phyloP scores from a whole-genome alignment of 1,140 invertebrate species.

The Eurosta solidaginis region DNA sequence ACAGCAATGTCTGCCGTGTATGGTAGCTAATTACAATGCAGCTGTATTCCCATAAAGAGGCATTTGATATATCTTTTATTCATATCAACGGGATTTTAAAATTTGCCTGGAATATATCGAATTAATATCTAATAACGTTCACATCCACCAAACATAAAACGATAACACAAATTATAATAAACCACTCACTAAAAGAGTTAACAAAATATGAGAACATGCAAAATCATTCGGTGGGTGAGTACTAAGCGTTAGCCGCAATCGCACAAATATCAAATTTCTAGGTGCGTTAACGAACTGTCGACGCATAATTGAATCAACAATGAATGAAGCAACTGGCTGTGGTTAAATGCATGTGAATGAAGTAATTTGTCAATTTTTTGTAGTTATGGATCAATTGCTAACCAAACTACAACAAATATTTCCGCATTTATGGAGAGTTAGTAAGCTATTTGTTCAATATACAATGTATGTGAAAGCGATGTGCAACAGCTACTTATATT shows the following conservation, averaged over 20 bases:
- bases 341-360: not conserved
- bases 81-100: no score
- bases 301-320: not conserved
- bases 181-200: not conserved
- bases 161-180: no score
- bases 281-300: not conserved
- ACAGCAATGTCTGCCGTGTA: no score
- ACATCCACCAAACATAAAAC: no score
- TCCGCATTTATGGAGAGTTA: constrained; percentile 7
- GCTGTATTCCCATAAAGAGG: no score
- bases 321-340: not conserved
- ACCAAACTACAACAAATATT: not conserved
- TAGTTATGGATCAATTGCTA: not conserved
- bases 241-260: constrained; percentile 13
- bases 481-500: no score
- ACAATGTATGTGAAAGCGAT: no score
- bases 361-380: not conserved
- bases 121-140: no score
- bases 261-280: constrained; percentile 31
- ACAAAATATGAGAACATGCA: not conserved
- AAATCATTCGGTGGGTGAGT: not conserved
- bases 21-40: no score
- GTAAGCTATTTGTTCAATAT: no score
- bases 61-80: no score
- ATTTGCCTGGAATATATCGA: no score